phyloP scores from a whole-genome alignment of 2,113 vertebrate species.

The Melozone crissalis region DNA sequence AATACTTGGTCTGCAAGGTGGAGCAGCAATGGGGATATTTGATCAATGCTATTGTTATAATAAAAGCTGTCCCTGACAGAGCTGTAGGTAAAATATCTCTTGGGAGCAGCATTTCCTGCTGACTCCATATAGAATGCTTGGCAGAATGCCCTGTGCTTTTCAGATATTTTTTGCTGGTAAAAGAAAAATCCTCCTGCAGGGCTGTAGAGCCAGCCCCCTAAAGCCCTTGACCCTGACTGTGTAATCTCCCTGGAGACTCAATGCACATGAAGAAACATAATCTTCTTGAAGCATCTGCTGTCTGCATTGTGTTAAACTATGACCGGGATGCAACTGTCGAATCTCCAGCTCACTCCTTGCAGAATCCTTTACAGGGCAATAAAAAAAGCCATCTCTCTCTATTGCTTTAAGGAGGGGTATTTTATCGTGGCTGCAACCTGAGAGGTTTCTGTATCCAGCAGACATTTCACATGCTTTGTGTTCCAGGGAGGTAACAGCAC shows the following conservation, averaged over 20 bases:
- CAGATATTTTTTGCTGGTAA: conserved; percentile 11
- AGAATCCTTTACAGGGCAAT: background rate
- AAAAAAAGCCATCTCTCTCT: background rate
- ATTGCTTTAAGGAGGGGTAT: background rate
- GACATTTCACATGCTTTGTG: background rate
- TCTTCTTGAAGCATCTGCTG: conserved; percentile 42
- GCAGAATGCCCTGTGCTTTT: conserved; percentile 22
- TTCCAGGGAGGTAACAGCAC: background rate
- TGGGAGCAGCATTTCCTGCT: conserved; percentile 6
- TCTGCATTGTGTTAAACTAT: conserved; percentile 21
- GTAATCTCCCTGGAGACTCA: conserved; percentile 10
- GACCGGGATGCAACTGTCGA: background rate
- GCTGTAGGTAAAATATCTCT: background rate
- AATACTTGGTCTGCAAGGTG: background rate
- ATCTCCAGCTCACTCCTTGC: background rate
- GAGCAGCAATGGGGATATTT: background rate
- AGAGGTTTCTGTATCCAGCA: background rate
- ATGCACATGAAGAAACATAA: conserved; percentile 32
- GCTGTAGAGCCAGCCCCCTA: background rate
- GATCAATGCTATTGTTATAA: background rate
- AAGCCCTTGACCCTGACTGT: background rate
- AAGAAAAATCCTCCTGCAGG: background rate
- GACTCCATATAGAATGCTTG: background rate
- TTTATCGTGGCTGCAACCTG: background rate
- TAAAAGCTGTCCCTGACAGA: background rate